Evolutionary conservation across 2,113 vertebrate genomes (phyloP).

Genomic region (Malurus alboscapulatus): DNA sequence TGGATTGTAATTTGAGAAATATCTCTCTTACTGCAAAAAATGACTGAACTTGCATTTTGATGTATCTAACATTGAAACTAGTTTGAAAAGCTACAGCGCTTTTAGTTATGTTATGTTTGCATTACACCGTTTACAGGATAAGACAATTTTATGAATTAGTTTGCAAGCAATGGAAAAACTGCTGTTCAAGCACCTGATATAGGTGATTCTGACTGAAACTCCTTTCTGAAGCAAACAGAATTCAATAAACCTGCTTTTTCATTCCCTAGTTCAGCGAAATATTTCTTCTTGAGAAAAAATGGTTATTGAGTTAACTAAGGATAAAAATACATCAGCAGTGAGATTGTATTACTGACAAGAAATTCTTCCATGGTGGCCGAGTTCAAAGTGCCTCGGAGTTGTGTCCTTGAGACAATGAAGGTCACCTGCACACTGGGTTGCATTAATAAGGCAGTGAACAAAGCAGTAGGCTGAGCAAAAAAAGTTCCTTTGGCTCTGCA

Average conservation of each 20-base stretch:
- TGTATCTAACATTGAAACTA: neutral
- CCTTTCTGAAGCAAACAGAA: neutral
- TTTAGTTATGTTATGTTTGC: neutral
- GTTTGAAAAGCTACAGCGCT: neutral
- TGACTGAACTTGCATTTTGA: neutral
- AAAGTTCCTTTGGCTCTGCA: neutral
- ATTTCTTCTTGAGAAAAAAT: neutral
- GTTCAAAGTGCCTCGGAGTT: neutral
- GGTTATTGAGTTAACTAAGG: neutral
- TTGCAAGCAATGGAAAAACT: neutral
- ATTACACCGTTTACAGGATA: neutral
- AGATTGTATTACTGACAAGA: neutral
- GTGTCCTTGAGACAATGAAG: neutral
- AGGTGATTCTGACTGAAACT: neutral
- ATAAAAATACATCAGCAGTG: neutral
- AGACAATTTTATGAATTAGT: neutral
- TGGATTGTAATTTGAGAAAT: neutral
- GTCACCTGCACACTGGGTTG: neutral
- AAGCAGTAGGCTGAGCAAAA: neutral
- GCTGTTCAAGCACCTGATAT: neutral
- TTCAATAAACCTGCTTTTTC: neutral
- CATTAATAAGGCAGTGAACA: neutral
- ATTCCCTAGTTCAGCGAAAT: neutral
- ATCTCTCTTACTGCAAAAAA: neutral
- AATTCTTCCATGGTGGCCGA: neutral